Percentiles rank a stretch among this genome's conserved stretches.
Evolutionary conservation across 2,888 invertebrate species (phyloP).

Genomic region (Drosophila falleni): DNA sequence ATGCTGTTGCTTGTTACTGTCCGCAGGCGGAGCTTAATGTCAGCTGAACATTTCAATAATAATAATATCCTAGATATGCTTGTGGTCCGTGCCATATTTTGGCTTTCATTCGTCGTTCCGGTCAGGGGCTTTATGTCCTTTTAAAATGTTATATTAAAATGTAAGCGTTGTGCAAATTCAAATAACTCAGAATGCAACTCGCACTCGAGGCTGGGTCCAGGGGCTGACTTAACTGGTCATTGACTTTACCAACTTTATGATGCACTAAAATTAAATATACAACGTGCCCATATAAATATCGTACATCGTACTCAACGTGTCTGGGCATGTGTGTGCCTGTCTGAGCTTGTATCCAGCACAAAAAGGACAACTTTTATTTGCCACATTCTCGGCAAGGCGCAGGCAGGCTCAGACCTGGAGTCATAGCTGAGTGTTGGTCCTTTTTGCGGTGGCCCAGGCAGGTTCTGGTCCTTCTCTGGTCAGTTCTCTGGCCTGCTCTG

Average conservation of each 20-base stretch:
- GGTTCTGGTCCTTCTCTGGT: constrained; percentile 32
- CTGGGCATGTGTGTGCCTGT: constrained; percentile 23
- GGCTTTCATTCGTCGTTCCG: constrained; percentile 20
- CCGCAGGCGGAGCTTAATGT: constrained; percentile 61
- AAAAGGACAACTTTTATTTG: constrained; percentile 67
- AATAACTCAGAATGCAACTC: constrained; percentile 43
- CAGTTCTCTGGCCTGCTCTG: constrained; percentile 58
- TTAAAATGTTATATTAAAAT: constrained; percentile 67
- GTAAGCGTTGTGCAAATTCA: constrained; percentile 65
- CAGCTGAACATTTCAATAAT: constrained; percentile 56
- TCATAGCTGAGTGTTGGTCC: constrained; percentile 13
- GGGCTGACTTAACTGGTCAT: constrained; percentile 80
- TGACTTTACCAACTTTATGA: constrained; percentile 76
- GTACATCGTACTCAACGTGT: constrained; percentile 23
- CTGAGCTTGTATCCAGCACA: neutral
- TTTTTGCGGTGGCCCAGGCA: constrained; percentile 19
- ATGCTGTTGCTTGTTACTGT: constrained; percentile 21
- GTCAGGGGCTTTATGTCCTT: constrained; percentile 46
- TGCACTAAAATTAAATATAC: constrained; percentile 74
- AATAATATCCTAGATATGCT: constrained; percentile 42
- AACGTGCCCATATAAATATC: constrained; percentile 52
- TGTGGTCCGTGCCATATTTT: constrained; percentile 32
- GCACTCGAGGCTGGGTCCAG: constrained; percentile 16
- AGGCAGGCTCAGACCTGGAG: constrained; percentile 15
- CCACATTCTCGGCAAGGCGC: constrained; percentile 20